Evolutionary conservation across 2,888 invertebrate species (phyloP).

Genomic region (Hofmannophila pseudospretella): DNA sequence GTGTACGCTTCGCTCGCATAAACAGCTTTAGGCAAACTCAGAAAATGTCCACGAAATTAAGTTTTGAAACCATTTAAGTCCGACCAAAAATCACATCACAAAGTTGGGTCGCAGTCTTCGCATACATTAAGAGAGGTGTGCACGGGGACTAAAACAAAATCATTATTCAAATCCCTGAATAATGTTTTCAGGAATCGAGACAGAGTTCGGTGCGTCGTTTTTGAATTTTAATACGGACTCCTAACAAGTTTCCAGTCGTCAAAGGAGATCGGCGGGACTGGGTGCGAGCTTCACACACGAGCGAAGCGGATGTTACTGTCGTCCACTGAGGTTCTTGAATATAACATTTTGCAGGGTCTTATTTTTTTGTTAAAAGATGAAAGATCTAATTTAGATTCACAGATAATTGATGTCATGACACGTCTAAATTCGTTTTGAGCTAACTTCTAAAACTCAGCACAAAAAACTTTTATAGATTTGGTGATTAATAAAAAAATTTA

Average conservation of each 20-base stretch:
- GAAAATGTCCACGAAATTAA: constrained; percentile 56
- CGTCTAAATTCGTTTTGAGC: too few species aligned
- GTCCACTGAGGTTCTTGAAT: too few species aligned
- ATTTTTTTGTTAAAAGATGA: too few species aligned
- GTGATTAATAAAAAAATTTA: too few species aligned
- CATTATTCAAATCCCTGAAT: constrained; percentile 76
- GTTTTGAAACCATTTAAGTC: constrained; percentile 71
- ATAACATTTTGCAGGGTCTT: too few species aligned
- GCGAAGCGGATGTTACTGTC: constrained; percentile 38
- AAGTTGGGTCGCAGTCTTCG: constrained; percentile 61
- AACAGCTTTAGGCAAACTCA: constrained; percentile 37
- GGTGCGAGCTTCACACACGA: constrained; percentile 23
- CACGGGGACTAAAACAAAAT: constrained; percentile 67
- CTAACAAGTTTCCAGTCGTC: constrained; percentile 74
- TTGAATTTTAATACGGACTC: constrained; percentile 75
- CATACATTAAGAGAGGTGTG: constrained; percentile 65
- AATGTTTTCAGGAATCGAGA: constrained; percentile 74
- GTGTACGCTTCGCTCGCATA: constrained; percentile 26
- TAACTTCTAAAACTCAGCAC: too few species aligned
- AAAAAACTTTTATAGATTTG: too few species aligned
- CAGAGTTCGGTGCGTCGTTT: constrained; percentile 71
- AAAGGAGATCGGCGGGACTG: constrained; percentile 68
- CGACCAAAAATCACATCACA: constrained; percentile 69
- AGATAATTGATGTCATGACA: too few species aligned
- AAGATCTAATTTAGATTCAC: too few species aligned